Conservation (phyloP, 2,888 invertebrate species). For the Tenthredo livida region DNA sequence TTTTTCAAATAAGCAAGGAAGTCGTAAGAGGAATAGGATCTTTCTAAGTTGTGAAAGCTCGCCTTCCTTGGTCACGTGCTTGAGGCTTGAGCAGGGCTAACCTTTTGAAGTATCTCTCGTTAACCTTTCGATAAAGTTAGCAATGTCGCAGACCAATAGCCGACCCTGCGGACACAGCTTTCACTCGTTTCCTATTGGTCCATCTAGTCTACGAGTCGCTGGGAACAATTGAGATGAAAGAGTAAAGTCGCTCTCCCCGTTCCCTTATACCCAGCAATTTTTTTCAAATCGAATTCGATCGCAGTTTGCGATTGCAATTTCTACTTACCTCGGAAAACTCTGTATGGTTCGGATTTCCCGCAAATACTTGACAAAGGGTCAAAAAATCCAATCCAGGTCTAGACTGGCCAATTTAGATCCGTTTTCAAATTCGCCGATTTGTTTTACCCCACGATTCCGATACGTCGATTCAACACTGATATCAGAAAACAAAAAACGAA, state of each 20-base stretch:
- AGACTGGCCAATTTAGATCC: neutral
- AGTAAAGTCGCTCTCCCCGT: neutral
- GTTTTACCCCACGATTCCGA: neutral
- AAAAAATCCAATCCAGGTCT: neutral
- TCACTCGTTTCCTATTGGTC: neutral
- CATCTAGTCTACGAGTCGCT: neutral
- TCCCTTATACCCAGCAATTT: neutral
- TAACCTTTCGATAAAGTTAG: conserved; percentile 49
- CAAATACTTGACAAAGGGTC: conserved; percentile 24
- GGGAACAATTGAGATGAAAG: conserved; percentile 43
- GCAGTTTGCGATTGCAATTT: conserved; percentile 36
- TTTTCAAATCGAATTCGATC: conserved; percentile 24
- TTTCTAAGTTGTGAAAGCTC: conserved; percentile 10
- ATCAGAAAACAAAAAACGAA: neutral
- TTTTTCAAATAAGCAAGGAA: neutral
- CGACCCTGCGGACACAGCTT: conserved; percentile 24
- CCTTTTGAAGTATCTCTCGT: conserved; percentile 51
- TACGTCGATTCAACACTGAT: neutral
- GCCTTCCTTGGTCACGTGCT: neutral
- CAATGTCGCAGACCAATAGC: conserved; percentile 7
- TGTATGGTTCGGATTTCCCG: neutral
- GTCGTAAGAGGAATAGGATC: neutral
- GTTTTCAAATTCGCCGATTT: neutral
- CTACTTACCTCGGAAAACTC: neutral
- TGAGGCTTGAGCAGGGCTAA: neutral